phyloP scores from a whole-genome alignment of 2,888 invertebrate genomes.

The Oxyteleia sp. region DNA sequence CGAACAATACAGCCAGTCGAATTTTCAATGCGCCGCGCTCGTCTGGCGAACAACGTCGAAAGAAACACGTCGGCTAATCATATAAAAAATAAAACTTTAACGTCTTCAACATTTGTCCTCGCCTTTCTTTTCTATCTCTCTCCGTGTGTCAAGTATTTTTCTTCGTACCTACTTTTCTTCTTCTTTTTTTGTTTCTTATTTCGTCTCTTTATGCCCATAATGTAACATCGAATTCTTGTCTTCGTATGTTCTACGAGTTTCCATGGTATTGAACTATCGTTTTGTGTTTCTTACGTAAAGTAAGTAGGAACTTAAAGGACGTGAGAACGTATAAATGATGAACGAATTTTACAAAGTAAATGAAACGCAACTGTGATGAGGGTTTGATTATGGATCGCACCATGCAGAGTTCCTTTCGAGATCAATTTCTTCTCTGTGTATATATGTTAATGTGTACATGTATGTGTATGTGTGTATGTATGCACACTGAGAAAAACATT shows the following conservation, averaged over 20 bases:
- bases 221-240: constrained; percentile 25
- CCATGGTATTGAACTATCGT: constrained; percentile 13
- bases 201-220: constrained; percentile 26
- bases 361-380: constrained; percentile 8
- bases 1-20: constrained; percentile 61
- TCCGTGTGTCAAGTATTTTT: constrained; percentile 16
- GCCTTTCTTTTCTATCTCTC: constrained; percentile 3
- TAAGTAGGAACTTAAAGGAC: constrained; percentile 69
- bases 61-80: constrained; percentile 60
- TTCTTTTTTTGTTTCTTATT: too few relatives aligned
- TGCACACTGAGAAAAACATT: too few relatives aligned
- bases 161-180: not conserved
- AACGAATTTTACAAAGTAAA: constrained; percentile 32
- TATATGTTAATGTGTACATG: too few relatives aligned
- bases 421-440: constrained; percentile 5
- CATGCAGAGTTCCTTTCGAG: constrained; percentile 48
- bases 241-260: constrained; percentile 38
- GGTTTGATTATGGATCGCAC: constrained; percentile 55
- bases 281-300: constrained; percentile 49
- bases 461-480: too few relatives aligned
- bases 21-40: constrained; percentile 56
- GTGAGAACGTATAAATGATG: constrained; percentile 46
- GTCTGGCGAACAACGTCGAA: constrained; percentile 50
- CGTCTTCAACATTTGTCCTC: constrained; percentile 58
- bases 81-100: constrained; percentile 72